phyloP scores from a whole-genome alignment of 2,113 vertebrate species.

The Elephas maximus region DNA sequence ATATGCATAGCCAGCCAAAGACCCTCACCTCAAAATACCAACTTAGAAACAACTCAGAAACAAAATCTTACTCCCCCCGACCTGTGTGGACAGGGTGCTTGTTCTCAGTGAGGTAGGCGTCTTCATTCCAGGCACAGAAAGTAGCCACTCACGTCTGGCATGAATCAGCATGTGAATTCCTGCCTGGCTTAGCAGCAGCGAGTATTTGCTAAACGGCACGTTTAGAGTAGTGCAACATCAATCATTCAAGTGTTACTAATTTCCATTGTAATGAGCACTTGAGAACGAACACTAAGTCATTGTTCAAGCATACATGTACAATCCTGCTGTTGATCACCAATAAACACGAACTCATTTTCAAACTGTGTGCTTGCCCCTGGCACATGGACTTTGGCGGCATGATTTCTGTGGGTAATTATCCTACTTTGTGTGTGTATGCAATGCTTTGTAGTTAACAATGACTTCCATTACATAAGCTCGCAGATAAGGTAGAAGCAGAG shows the following conservation, averaged over 20 bases:
- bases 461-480: background rate
- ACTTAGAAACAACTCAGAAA: background rate
- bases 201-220: conserved; percentile 27
- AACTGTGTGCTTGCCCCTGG: conserved; percentile 64
- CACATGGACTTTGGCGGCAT: conserved; percentile 19
- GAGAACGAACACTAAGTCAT: conserved; percentile 62
- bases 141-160: conserved; percentile 28
- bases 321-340: conserved; percentile 55
- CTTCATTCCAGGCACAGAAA: conserved; percentile 65
- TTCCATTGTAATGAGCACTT: conserved; percentile 74
- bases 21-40: background rate
- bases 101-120: background rate
- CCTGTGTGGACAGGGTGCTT: background rate
- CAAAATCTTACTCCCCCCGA: background rate
- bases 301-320: conserved; percentile 56
- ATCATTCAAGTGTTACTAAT: conserved; percentile 73
- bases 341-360: conserved; percentile 47
- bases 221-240: conserved; percentile 53
- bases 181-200: conserved; percentile 43
- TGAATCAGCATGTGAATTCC: conserved; percentile 68
- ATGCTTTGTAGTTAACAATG: conserved; percentile 62
- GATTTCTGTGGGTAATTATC: conserved; percentile 69
- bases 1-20: background rate
- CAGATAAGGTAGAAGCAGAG: background rate
- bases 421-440: background rate